Percentiles rank a stretch among this genome's conserved stretches.
These are phyloP conservation scores for Mylabris phalerata DNA, from an alignment of 1,140 invertebrate species.

Conservation along the genomic window DNA sequence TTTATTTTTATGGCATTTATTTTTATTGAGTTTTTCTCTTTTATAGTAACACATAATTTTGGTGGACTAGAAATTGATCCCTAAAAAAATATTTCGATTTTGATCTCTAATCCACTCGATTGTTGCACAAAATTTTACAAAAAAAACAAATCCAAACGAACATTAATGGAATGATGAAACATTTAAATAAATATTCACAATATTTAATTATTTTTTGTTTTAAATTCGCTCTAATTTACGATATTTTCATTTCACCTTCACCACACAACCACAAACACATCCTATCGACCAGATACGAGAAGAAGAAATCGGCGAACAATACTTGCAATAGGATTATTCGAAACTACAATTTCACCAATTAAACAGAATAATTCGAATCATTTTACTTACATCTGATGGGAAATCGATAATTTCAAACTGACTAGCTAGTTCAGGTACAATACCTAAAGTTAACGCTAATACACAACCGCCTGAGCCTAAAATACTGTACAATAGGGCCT, in stretches of 20 bases:
- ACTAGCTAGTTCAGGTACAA: conserved; percentile 68
- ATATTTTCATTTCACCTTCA: conserved; percentile 26
- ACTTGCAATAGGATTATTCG: conserved; percentile 71
- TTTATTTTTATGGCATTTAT: not conserved
- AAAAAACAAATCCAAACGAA: not conserved
- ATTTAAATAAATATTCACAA: not conserved
- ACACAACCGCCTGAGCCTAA: conserved; percentile 65
- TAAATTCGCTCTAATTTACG: conserved; percentile 13
- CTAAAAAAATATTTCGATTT: not conserved
- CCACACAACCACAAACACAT: conserved; percentile 80
- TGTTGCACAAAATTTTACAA: not conserved
- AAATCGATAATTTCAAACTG: conserved; percentile 89
- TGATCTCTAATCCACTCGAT: not conserved
- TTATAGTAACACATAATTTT: not conserved
- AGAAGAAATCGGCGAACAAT: conserved; percentile 73
- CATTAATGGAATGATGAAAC: not conserved
- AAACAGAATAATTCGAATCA: conserved; percentile 9
- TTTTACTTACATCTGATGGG: conserved; percentile 65
- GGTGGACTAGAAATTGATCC: not conserved
- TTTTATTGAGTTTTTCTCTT: not conserved
- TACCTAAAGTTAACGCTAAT: conserved; percentile 66
- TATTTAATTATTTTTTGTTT: not conserved
- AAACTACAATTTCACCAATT: conserved; percentile 61
- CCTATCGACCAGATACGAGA: conserved; percentile 78
- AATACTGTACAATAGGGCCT: conserved; percentile 85